Evolutionary conservation across 2,113 vertebrate genomes (phyloP).

Genomic region (Engraulis encrasicolus): DNA sequence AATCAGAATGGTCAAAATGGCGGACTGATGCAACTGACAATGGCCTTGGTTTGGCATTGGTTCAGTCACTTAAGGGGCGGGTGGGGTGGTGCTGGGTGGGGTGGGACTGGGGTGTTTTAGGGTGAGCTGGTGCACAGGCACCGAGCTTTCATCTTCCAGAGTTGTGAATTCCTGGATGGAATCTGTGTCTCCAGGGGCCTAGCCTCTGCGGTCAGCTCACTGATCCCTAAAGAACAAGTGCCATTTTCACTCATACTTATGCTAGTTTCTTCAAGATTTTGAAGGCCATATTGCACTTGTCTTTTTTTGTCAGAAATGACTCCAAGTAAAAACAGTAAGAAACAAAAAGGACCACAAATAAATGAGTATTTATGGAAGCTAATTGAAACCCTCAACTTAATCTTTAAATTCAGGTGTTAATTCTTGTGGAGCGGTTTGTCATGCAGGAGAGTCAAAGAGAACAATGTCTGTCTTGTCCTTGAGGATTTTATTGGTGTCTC

Average conservation of each 20-base stretch:
- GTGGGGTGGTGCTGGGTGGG: too few relatives aligned
- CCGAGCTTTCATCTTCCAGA: constrained; percentile 59
- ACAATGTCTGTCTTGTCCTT: constrained; percentile 1
- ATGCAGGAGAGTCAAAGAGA: background rate
- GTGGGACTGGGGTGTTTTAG: too few relatives aligned
- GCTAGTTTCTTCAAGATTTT: constrained; percentile 31
- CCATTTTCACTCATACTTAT: constrained; percentile 48
- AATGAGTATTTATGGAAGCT: constrained; percentile 3
- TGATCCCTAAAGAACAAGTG: constrained; percentile 65
- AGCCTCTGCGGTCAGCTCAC: constrained; percentile 50
- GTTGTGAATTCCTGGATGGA: constrained; percentile 60
- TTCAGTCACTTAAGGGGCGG: constrained; percentile 31
- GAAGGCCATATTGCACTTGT: constrained; percentile 4
- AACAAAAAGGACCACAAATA: background rate
- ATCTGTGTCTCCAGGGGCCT: constrained; percentile 45
- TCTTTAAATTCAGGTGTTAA: background rate
- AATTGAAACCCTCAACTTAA: background rate
- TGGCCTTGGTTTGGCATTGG: constrained; percentile 45
- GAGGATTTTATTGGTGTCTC: background rate
- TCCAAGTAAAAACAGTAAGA: background rate
- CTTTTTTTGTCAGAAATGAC: background rate
- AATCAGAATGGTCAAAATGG: background rate
- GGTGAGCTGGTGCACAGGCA: constrained; percentile 56
- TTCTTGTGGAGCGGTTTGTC: background rate
- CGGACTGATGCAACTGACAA: background rate